Base-by-base conservation (phyloP, 2,113 vertebrate genomes). In the Nesospiza acunhae region DNA sequence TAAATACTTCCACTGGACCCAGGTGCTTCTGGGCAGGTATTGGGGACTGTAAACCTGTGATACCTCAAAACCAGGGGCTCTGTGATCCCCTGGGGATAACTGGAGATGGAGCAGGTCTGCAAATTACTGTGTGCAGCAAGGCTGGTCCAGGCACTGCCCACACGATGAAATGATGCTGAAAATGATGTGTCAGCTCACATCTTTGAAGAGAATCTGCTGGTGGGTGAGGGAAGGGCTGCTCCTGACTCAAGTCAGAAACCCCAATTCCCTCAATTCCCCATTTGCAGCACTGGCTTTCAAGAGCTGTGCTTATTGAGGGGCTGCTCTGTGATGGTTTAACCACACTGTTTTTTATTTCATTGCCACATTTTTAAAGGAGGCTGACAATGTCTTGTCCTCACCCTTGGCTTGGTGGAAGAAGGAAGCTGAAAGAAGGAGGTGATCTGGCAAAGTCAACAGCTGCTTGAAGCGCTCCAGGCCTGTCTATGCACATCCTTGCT, bases 401-500 rank as follows among this genome's bases (percentile, higher is more conserved):
- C 28, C 68, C 50, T 62, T 73, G 63, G 15, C 62, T 73, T 7
- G 4, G 46, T 77, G 50, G 59, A 69, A 75, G 62, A 56, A 68
- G 47, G 47, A 69, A 80, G 67, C 79, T 86, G 68, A 62, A 72
- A 67, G 72, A 46, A 76, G 73, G 31, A 50, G 84, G 60, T n/a
- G 15, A 87, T 52, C 42, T 93, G 92, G 63, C 88, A 74, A 80
- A 76, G 44, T 44, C 37, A 42, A 72, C 46, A 63, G 78, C 85
- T 84, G 56, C 91, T 91, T 80, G 39, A 63, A 95, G 76, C 0
- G 0, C 87, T 85, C 39, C 35, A 74, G 93, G 31, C 94, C 79
- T 96, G 95, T 67, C 92, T 95, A 11, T 84, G 73, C 90, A 88
- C 52, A 95, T 92, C 89, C 87, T 92, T 42, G 28, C 68, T 90